phyloP scores from a whole-genome alignment of 2,888 invertebrate genomes.

The Torymus tubicola region DNA sequence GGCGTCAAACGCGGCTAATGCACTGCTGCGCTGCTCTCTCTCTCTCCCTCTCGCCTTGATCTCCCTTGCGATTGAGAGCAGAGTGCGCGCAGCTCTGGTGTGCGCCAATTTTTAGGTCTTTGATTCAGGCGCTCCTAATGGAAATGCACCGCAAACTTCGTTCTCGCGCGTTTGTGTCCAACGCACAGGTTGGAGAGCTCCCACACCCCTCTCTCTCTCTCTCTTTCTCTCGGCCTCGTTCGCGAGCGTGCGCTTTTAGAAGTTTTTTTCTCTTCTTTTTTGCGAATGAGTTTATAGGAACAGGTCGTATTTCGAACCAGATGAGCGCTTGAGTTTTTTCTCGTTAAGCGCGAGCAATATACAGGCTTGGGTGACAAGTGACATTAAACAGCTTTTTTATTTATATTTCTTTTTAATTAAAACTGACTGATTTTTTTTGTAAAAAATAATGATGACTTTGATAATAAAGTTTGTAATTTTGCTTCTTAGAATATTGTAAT shows the following conservation, averaged over 20 bases:
- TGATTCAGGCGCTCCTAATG: constrained; percentile 71
- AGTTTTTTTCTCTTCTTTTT: not conserved
- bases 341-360: not conserved
- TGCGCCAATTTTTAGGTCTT: constrained; percentile 70
- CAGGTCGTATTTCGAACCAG: not conserved
- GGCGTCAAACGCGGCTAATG: constrained; percentile 74
- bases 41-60: constrained; percentile 45
- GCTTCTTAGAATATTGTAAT: too few relatives aligned
- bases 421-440: too few relatives aligned
- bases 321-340: constrained; percentile 1
- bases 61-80: constrained; percentile 30
- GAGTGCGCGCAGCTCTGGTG: not conserved
- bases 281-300: not conserved
- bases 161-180: constrained; percentile 57
- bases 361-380: too few relatives aligned
- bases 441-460: too few relatives aligned
- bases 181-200: too few relatives aligned
- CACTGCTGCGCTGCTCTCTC: constrained; percentile 62
- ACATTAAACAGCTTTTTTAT: too few relatives aligned
- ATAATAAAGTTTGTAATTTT: too few relatives aligned
- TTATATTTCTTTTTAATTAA: too few relatives aligned
- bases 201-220: too few relatives aligned
- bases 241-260: not conserved
- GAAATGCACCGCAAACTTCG: constrained; percentile 70
- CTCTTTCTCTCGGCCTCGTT: too few relatives aligned